phyloP scores from a whole-genome alignment of 2,113 vertebrate genomes.

The Gasterosteus aculeatus region DNA sequence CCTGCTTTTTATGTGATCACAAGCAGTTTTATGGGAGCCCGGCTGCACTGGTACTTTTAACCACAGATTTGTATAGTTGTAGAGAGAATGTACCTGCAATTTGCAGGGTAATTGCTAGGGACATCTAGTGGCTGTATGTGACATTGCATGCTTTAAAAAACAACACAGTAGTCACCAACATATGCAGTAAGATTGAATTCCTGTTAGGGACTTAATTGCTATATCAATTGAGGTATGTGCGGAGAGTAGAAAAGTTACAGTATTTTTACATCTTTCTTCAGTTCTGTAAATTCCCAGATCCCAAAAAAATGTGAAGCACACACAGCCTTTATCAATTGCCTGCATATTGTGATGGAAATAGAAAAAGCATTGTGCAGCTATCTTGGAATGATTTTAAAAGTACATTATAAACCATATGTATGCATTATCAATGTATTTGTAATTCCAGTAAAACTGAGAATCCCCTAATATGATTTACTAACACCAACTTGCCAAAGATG shows the following conservation, averaged over 20 bases:
- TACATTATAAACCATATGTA: neutral
- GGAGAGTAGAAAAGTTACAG: neutral
- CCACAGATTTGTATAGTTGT: neutral
- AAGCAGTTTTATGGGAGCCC: neutral
- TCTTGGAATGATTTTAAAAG: too few species aligned
- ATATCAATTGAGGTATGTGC: neutral
- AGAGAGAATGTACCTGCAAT: neutral
- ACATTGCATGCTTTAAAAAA: neutral
- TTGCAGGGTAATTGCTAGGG: neutral
- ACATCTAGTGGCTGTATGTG: slow-evolving; percentile 29
- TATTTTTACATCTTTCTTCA: neutral
- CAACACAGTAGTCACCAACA: too few species aligned
- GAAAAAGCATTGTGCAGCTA: neutral
- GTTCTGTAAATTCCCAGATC: neutral
- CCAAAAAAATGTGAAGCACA: neutral
- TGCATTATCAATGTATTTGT: neutral
- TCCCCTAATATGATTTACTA: neutral
- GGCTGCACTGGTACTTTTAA: neutral
- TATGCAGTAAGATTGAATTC: neutral
- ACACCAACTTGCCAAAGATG: neutral
- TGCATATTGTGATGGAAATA: neutral
- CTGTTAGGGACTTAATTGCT: neutral
- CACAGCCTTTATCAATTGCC: neutral
- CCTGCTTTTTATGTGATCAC: neutral
- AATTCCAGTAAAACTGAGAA: neutral